These are phyloP conservation scores for Diachasmimorpha longicaudata DNA, from an alignment of 1,140 invertebrate species.

Conservation along the genomic window DNA sequence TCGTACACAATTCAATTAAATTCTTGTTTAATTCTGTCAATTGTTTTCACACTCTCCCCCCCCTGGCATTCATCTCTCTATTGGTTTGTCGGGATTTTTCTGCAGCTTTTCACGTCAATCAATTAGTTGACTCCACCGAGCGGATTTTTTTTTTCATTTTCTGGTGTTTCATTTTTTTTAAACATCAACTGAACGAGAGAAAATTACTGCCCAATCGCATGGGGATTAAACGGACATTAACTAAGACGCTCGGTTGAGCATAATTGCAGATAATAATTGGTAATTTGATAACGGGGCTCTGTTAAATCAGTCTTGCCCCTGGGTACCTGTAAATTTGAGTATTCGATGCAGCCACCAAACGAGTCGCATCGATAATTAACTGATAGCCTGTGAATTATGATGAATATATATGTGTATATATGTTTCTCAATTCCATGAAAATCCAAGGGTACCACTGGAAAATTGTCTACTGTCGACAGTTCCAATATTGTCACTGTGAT, in stretches of 20 bases:
- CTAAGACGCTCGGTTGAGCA: neutral
- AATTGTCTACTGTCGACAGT: neutral
- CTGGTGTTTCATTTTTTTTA: neutral
- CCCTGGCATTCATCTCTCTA: neutral
- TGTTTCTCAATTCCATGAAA: neutral
- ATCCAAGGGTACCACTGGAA: neutral
- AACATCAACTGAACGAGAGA: neutral
- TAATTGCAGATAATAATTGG: neutral
- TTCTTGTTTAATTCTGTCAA: constrained; percentile 15
- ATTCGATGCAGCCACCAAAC: neutral
- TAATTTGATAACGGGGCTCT: neutral
- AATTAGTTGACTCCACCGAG: neutral
- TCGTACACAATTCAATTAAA: constrained; percentile 31
- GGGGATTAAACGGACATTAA: neutral
- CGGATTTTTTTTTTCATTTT: neutral
- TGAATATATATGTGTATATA: neutral
- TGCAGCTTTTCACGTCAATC: neutral
- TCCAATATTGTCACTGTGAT: neutral
- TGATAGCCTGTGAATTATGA: neutral
- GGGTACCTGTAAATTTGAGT: neutral
- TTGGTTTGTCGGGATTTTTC: neutral
- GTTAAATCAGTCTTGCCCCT: neutral
- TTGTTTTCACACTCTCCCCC: neutral
- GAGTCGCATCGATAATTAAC: neutral
- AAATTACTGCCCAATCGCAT: neutral